Base-by-base conservation (phyloP, 35 echinoderm and acorn worm species). In the Lytechinus variegatus region DNA sequence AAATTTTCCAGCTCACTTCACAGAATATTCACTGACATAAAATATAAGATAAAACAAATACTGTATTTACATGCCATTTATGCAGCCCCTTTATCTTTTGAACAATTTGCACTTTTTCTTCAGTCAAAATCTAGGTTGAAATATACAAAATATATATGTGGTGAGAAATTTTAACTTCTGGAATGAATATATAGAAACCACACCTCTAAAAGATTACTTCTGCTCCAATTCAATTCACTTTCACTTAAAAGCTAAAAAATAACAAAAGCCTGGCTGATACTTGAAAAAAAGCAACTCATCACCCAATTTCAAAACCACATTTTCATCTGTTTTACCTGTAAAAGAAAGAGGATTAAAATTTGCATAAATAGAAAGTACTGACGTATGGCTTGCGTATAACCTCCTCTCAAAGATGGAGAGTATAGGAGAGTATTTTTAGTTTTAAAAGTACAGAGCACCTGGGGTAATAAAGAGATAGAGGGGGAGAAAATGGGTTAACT, bases 401-500 rank as follows among this genome's bases (percentile, higher is more conserved):
- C 66, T 7, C 66, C 66, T 79, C 66, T 79, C 24, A 24, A 79
- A 79, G 19, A 24, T 24, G 19, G 66, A 79, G 66, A 71, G 61
- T 71, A 71, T 13, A 4, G 9, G 11, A 19, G 61, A 19, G 66
- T 79, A 79, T 79, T 79, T 79, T 79, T 79, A 79, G 66, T 79
- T 79, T 16, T 79, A 79, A 90, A 90, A 90, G 88, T 90, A 90
- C 88, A 90, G 56, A 90, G 88, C 88, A 90, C 88, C 88, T 10
- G 88, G 52, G 88, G 88, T 14, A 44, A 58, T 88, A 88, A 27
- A 88, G 56, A 9, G 87, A 44, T 51, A 12, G 29, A 52, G 88
- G n/a, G 13, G 88, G 88, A 52, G 27, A 51, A 90, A 52, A 44
- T 51, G 52, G 88, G 88, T 52, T 90, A 90, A 90, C 88, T 52